Evolutionary conservation across 1,140 invertebrate species (phyloP).

Genomic region (Procambarus clarkii): DNA sequence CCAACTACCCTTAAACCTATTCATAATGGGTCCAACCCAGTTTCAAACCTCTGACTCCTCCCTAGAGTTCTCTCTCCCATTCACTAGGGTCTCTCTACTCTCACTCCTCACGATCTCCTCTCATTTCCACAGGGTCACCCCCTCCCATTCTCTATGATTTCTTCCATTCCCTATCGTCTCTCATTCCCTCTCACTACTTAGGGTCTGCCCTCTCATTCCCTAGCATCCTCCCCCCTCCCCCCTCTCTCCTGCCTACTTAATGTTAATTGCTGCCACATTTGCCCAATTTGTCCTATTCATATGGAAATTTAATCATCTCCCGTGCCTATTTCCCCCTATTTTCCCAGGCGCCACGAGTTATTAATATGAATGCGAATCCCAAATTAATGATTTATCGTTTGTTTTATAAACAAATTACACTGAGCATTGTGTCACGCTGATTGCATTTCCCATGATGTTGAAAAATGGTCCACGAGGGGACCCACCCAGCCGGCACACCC

Average conservation of each 20-base stretch:
- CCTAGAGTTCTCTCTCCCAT: too few relatives aligned
- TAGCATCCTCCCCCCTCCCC: background rate
- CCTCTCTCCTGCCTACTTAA: slow-evolving; percentile 10
- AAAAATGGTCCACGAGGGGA: background rate
- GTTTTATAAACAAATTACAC: slow-evolving; percentile 37
- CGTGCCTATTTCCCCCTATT: background rate
- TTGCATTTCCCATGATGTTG: background rate
- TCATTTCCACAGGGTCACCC: too few relatives aligned
- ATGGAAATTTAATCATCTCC: slow-evolving; percentile 20
- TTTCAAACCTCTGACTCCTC: too few relatives aligned
- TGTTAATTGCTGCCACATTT: slow-evolving; percentile 28
- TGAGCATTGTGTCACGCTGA: slow-evolving; percentile 21
- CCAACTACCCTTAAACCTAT: too few relatives aligned
- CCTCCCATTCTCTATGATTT: too few relatives aligned
- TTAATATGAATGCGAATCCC: slow-evolving; percentile 46
- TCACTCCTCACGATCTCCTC: too few relatives aligned
- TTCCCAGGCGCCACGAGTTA: background rate
- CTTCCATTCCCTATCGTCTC: too few relatives aligned
- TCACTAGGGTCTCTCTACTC: too few relatives aligned
- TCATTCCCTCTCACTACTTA: too few relatives aligned
- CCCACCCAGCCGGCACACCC: too few relatives aligned
- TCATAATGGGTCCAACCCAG: too few relatives aligned
- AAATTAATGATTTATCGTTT: slow-evolving; percentile 39
- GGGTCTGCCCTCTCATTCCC: too few relatives aligned
- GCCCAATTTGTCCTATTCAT: slow-evolving; percentile 5